A percentile compares a stretch with the other conserved stretches of the same genome.
phyloP scores from a whole-genome alignment of 2,888 invertebrate species.

The Lasioglossum vierecki region DNA sequence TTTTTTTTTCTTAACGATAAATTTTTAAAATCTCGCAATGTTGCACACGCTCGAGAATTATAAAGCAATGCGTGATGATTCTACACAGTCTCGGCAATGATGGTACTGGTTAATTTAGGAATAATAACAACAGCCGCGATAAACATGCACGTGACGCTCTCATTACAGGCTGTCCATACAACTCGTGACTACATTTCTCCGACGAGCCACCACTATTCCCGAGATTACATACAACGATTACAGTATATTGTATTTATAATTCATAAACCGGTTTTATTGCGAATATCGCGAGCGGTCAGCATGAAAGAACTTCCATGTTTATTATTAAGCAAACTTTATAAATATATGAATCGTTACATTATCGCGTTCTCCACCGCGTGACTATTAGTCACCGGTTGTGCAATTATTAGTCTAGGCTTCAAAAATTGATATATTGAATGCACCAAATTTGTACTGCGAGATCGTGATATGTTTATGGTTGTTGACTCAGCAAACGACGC shows the following conservation, averaged over 20 bases:
- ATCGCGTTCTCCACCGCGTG: not conserved
- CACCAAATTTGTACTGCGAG: not conserved
- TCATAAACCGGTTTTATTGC: constrained; percentile 6
- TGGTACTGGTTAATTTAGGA: not conserved
- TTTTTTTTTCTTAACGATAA: not conserved
- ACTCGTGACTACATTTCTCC: not conserved
- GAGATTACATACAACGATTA: constrained; percentile 5
- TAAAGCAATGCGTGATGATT: not conserved
- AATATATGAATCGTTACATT: not conserved
- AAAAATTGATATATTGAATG: not conserved
- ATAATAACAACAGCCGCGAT: constrained; percentile 16
- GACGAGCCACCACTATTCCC: not conserved
- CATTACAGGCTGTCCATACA: not conserved
- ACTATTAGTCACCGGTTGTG: not conserved
- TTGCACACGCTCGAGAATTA: not conserved
- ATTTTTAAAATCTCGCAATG: not conserved
- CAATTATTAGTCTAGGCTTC: not conserved
- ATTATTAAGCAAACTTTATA: not conserved
- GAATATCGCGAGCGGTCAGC: not conserved
- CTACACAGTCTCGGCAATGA: not conserved
- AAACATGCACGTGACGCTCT: constrained; percentile 4
- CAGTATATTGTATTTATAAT: constrained; percentile 9
- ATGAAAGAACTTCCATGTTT: not conserved
- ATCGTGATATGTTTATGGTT: not conserved
- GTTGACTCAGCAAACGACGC: not conserved